Percentiles rank a stretch among this genome's conserved stretches.
phyloP scores from a whole-genome alignment of 2,888 invertebrate genomes.

The Seladonia tumulorum region DNA sequence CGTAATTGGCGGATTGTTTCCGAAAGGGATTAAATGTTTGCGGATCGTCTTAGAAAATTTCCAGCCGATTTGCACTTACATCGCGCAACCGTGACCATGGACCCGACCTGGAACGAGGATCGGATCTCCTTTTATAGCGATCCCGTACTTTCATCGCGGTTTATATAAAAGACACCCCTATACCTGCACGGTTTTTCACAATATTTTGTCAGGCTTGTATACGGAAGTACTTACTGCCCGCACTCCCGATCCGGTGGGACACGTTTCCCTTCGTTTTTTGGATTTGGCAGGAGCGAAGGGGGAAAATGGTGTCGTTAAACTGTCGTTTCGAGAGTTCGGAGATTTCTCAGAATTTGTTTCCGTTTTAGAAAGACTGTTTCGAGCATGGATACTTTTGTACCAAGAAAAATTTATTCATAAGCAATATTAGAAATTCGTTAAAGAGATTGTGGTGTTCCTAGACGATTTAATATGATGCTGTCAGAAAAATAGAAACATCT shows the following conservation, averaged over 20 bases:
- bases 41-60: not conserved
- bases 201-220: conserved; percentile 69
- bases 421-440: too few relatives aligned
- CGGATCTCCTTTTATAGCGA: conserved; percentile 33
- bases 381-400: not conserved
- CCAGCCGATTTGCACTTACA: not conserved
- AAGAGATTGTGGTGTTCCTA: too few relatives aligned
- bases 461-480: too few relatives aligned
- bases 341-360: too few relatives aligned
- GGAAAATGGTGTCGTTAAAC: not conserved
- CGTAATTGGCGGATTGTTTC: not conserved
- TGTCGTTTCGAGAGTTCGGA: not conserved
- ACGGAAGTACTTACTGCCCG: conserved; percentile 55
- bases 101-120: conserved; percentile 2
- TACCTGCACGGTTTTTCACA: conserved; percentile 61
- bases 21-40: not conserved
- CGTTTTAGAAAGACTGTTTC: too few relatives aligned
- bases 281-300: not conserved
- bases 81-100: not conserved
- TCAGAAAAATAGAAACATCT: too few relatives aligned
- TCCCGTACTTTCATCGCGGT: conserved; percentile 46
- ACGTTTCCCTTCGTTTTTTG: conserved; percentile 22
- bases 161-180: conserved; percentile 51
- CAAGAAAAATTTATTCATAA: too few relatives aligned
- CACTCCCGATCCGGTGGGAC: conserved; percentile 34